Percentiles rank a stretch among this genome's conserved stretches.
Evolutionary conservation across 1,140 invertebrate genomes (phyloP).

Genomic region (Hetaerina americana): DNA sequence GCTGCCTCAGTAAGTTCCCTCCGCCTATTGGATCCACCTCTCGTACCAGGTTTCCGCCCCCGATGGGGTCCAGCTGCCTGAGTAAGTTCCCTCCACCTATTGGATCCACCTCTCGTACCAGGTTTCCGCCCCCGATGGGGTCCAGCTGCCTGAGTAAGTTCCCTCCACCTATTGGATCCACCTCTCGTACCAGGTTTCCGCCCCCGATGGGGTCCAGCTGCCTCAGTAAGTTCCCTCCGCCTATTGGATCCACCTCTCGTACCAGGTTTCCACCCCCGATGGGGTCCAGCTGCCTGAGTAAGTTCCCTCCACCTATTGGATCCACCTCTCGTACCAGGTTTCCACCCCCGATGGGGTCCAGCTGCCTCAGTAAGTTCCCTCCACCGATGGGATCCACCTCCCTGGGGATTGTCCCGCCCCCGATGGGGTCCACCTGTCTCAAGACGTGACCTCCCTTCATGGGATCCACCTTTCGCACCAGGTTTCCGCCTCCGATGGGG

Average conservation of each 20-base stretch:
- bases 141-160: slow-evolving; percentile 29
- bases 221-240: slow-evolving; percentile 25
- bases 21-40: slow-evolving; percentile 32
- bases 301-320: slow-evolving; percentile 31
- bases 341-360: slow-evolving; percentile 32
- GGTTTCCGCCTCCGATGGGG: slow-evolving; percentile 22
- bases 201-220: slow-evolving; percentile 31
- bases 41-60: slow-evolving; percentile 30
- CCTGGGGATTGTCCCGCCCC: slow-evolving; percentile 13
- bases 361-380: slow-evolving; percentile 30
- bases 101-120: slow-evolving; percentile 21
- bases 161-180: slow-evolving; percentile 32
- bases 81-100: slow-evolving; percentile 23
- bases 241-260: slow-evolving; percentile 30
- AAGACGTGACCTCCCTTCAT: slow-evolving; percentile 27
- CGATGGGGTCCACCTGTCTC: slow-evolving; percentile 32
- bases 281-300: slow-evolving; percentile 27
- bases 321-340: slow-evolving; percentile 24
- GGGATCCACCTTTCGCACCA: slow-evolving; percentile 29
- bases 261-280: slow-evolving; percentile 33
- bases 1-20: slow-evolving; percentile 26
- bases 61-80: slow-evolving; percentile 12
- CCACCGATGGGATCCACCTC: slow-evolving; percentile 30
- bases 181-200: slow-evolving; percentile 29
- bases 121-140: slow-evolving; percentile 30